Conservation (phyloP, 2,888 invertebrate genomes). For the Thera britannica region DNA sequence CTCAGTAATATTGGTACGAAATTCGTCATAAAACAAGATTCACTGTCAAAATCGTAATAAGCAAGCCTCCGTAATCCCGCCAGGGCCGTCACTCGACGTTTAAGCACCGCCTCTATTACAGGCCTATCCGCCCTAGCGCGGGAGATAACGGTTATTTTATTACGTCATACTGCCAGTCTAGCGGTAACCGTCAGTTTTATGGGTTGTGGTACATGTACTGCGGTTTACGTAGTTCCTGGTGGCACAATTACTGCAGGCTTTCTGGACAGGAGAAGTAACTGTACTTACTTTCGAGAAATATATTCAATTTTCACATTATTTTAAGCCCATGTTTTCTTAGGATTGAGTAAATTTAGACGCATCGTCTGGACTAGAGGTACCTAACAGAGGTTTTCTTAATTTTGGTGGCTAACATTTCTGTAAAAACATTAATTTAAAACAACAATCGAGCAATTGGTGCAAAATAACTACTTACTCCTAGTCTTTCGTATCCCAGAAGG, state of each 20-base stretch:
- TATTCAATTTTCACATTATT: too few species aligned
- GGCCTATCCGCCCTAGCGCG: conserved; percentile 25
- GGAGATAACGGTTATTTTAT: conserved; percentile 11
- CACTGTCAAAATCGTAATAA: conserved; percentile 32
- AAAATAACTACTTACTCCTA: conserved; percentile 14
- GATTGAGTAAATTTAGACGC: too few species aligned
- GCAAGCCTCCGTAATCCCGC: conserved; percentile 27
- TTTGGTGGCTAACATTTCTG: neutral
- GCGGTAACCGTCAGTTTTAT: neutral
- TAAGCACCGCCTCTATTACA: conserved; percentile 39
- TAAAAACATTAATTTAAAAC: neutral
- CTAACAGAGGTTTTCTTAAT: too few species aligned
- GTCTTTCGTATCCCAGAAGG: conserved; percentile 16
- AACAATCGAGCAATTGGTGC: neutral
- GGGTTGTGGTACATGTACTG: neutral
- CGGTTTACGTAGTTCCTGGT: neutral
- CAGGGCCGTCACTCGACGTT: conserved; percentile 38
- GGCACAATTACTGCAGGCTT: neutral
- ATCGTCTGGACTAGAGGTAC: too few species aligned
- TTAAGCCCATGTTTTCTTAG: too few species aligned
- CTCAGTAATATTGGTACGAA: conserved; percentile 2
- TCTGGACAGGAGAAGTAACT: too few species aligned
- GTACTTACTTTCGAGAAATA: too few species aligned
- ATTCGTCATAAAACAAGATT: conserved; percentile 25
- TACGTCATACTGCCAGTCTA: neutral